Percentiles rank a stretch among this genome's conserved stretches.
Conservation (phyloP, 2,113 vertebrate species). For the Phainopepla nitens region DNA sequence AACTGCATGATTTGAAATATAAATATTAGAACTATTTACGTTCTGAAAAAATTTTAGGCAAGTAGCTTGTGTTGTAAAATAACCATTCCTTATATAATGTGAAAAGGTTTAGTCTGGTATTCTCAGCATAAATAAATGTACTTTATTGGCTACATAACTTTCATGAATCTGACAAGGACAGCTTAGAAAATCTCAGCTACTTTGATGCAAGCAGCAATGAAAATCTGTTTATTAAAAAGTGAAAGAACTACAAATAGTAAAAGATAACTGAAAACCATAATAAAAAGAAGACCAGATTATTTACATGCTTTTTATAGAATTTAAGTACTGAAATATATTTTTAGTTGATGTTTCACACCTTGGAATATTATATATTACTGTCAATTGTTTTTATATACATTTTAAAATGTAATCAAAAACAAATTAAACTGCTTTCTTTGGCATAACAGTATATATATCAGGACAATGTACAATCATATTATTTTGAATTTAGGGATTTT, state of each 20-base stretch:
- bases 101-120: background rate
- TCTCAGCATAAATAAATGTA: background rate
- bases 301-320: background rate
- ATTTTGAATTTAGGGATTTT: background rate
- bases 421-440: background rate
- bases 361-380: background rate
- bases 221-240: background rate
- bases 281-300: background rate
- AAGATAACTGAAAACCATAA: background rate
- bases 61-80: background rate
- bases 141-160: background rate
- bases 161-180: background rate
- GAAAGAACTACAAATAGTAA: background rate
- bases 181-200: background rate
- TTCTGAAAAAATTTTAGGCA: background rate
- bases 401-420: background rate
- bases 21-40: background rate
- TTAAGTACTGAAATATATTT: background rate
- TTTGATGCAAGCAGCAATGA: background rate
- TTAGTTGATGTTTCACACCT: background rate
- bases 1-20: background rate
- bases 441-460: background rate
- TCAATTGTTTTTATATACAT: background rate
- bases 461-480: background rate
- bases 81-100: background rate